A percentile compares a stretch with the other conserved stretches of the same genome.
Conservation (phyloP, 2,113 vertebrate species). For the Axis porcinus region DNA sequence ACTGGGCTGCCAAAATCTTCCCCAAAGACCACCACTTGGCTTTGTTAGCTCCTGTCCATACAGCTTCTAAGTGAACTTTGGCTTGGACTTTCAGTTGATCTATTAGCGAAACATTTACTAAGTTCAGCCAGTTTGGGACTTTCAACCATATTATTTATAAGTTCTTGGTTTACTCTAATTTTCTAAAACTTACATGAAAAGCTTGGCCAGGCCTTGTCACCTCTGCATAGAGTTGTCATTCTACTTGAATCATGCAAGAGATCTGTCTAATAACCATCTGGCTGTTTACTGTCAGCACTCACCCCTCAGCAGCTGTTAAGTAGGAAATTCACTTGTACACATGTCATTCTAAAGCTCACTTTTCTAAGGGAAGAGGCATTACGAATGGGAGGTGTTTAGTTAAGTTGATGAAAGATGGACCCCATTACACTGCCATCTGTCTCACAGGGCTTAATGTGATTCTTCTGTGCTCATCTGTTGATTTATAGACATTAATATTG, state of each 20-base stretch:
- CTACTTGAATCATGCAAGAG: neutral
- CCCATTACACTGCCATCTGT: slow-evolving; percentile 46
- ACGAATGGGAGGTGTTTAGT: neutral
- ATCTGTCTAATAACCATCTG: neutral
- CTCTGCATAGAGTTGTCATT: neutral
- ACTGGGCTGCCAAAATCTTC: neutral
- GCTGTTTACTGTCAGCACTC: neutral
- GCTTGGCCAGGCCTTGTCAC: neutral
- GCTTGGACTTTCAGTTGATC: neutral
- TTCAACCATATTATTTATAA: neutral
- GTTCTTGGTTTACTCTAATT: neutral
- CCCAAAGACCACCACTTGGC: no score
- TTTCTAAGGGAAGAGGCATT: neutral
- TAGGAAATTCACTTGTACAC: slow-evolving; percentile 6
- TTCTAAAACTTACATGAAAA: neutral
- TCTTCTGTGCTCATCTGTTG: slow-evolving; percentile 58
- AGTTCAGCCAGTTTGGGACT: neutral
- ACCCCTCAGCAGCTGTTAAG: slow-evolving; percentile 6
- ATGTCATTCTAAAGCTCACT: neutral
- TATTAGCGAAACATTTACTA: neutral
- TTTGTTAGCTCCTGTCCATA: neutral
- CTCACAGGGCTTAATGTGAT: slow-evolving; percentile 49
- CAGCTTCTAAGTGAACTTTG: neutral
- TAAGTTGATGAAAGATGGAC: slow-evolving; percentile 60
- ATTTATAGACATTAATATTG: slow-evolving; percentile 19